These are phyloP conservation scores for Saxidomus purpurata DNA, from an alignment of 1,140 invertebrate species.

Conservation along the genomic window DNA sequence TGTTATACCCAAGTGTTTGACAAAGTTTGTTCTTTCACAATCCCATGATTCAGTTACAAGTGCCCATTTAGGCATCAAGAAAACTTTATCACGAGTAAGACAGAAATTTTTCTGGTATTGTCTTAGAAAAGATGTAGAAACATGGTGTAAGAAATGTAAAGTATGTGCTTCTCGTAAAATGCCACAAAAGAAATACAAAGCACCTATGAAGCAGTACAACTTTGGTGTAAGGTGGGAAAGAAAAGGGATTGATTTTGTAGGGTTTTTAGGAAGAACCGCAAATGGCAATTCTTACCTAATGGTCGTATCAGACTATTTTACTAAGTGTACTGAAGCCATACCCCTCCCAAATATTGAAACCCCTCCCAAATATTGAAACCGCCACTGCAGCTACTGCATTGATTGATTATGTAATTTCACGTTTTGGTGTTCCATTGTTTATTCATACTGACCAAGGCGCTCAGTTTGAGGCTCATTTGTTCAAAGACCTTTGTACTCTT, in stretches of 20 bases:
- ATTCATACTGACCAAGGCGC: not conserved
- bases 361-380: constrained; percentile 18
- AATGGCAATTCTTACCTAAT: not conserved
- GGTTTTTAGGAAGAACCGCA: too few relatives aligned
- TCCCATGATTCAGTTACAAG: not conserved
- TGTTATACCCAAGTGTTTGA: not conserved
- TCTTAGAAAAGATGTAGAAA: constrained; percentile 1
- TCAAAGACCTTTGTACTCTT: not conserved
- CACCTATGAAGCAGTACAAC: too few relatives aligned
- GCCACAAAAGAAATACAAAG: not conserved
- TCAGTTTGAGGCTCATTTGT: not conserved
- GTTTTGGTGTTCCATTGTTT: not conserved
- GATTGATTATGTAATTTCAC: not conserved
- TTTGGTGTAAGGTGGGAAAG: too few relatives aligned
- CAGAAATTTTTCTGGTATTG: not conserved
- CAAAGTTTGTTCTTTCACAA: not conserved
- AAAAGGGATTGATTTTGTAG: too few relatives aligned
- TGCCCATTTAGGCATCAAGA: constrained; percentile 8
- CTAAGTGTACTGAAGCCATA: not conserved
- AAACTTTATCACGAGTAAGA: not conserved
- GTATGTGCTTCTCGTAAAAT: constrained; percentile 5
- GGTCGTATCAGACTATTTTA: not conserved
- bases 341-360: not conserved
- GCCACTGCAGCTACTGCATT: not conserved
- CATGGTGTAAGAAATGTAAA: not conserved